Percentiles rank a stretch among this genome's conserved stretches.
These are phyloP conservation scores for Pectinophora gossypiella DNA, from an alignment of 1,140 invertebrate genomes.

Conservation along the genomic window DNA sequence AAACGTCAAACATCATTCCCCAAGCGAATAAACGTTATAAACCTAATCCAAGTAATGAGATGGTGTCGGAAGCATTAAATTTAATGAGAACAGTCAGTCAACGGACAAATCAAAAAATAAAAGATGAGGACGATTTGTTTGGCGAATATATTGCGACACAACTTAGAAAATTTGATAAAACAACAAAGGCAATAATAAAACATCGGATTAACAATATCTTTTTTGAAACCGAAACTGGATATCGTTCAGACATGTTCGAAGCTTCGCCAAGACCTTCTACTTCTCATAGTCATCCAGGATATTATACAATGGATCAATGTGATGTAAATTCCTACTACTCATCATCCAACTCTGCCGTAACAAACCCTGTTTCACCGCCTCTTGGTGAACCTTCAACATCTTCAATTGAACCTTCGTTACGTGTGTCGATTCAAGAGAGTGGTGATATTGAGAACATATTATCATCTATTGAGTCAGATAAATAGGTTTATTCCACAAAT, in stretches of 20 bases:
- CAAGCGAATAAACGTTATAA: conserved; percentile 14
- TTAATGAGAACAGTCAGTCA: conserved; percentile 17
- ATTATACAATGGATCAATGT: no score
- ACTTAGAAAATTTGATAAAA: conserved; percentile 16
- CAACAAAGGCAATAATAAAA: conserved; percentile 18
- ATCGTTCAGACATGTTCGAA: neutral
- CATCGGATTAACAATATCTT: conserved; percentile 23
- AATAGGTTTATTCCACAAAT: no score
- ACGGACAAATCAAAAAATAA: conserved; percentile 15
- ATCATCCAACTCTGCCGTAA: no score
- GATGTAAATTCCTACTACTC: neutral
- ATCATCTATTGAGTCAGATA: no score
- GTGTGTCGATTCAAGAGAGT: no score
- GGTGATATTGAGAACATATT: no score
- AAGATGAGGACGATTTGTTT: conserved; percentile 22
- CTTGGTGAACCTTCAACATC: no score
- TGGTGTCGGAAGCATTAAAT: conserved; percentile 15
- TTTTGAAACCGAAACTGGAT: conserved; percentile 20
- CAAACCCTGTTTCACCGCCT: no score
- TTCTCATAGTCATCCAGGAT: neutral
- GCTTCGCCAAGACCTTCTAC: no score
- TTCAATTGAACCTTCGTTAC: no score
- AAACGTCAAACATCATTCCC: neutral
- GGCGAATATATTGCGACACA: conserved; percentile 20
- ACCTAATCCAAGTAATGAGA: conserved; percentile 12